Conservation (phyloP, 2,888 invertebrate species). For the Calameuta filiformis region DNA sequence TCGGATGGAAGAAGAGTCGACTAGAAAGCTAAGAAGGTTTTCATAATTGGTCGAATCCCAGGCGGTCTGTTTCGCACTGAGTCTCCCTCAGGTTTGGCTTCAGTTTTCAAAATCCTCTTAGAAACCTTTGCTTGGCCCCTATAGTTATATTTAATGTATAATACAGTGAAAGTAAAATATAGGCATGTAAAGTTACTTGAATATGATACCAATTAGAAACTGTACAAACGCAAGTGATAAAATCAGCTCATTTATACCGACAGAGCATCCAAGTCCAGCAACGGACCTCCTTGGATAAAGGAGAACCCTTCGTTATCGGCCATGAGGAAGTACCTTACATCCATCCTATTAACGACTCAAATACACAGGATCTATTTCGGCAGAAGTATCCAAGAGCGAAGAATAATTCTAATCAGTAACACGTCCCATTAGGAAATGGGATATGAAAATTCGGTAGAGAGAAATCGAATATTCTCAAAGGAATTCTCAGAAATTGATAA, state of each 20-base stretch:
- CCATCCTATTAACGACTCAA: not conserved
- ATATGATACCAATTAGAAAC: not conserved
- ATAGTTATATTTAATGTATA: not conserved
- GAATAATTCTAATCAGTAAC: not conserved
- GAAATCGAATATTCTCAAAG: not conserved
- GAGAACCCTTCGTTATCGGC: not conserved
- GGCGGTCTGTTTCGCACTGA: not conserved
- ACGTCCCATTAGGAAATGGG: not conserved
- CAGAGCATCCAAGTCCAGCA: not conserved
- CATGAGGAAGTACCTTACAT: not conserved
- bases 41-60: not conserved
- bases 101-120: not conserved
- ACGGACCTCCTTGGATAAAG: not conserved
- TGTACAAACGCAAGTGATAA: not conserved
- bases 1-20: not conserved
- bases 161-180: not conserved
- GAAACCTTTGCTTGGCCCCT: not conserved
- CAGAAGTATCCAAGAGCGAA: not conserved
- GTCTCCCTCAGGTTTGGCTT: not conserved
- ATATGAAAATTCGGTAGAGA: not conserved
- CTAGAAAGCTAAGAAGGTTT: not conserved
- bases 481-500: not conserved
- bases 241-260: not conserved
- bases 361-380: not conserved
- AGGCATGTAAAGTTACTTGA: not conserved